Percentiles rank a stretch among this genome's conserved stretches.
phyloP scores from a whole-genome alignment of 2,113 vertebrate species.

The Leucosticte australis region DNA sequence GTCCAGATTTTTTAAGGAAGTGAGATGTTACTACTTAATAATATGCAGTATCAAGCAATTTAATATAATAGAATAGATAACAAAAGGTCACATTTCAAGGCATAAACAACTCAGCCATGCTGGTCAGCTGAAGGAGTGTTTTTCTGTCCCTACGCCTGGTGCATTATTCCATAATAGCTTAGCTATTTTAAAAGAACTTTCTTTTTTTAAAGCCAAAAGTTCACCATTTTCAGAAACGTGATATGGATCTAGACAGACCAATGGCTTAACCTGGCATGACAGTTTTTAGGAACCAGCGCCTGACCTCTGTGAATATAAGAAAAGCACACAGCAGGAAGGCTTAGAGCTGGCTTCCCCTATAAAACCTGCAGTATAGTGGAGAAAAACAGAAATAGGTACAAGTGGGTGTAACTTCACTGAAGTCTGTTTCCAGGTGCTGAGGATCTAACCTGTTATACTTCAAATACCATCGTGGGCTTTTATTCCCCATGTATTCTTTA shows the following conservation, averaged over 20 bases:
- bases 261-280: conserved; percentile 9
- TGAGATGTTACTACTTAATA: background rate
- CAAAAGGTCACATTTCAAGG: background rate
- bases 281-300: background rate
- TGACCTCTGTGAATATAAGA: background rate
- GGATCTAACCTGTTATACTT: background rate
- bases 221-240: background rate
- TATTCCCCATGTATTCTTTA: conserved; percentile 22
- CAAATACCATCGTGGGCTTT: background rate
- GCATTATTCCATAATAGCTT: background rate
- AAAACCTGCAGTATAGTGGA: background rate
- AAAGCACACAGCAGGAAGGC: background rate
- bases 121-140: background rate
- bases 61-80: background rate
- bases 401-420: background rate
- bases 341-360: background rate
- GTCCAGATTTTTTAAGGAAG: background rate
- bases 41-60: background rate
- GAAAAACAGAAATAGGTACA: background rate
- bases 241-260: background rate
- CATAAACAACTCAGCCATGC: background rate
- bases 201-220: background rate
- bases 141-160: background rate
- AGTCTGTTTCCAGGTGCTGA: conserved; percentile 15
- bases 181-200: background rate